Conservation (phyloP, 2,888 invertebrate genomes). For the Pomacea canaliculata region DNA sequence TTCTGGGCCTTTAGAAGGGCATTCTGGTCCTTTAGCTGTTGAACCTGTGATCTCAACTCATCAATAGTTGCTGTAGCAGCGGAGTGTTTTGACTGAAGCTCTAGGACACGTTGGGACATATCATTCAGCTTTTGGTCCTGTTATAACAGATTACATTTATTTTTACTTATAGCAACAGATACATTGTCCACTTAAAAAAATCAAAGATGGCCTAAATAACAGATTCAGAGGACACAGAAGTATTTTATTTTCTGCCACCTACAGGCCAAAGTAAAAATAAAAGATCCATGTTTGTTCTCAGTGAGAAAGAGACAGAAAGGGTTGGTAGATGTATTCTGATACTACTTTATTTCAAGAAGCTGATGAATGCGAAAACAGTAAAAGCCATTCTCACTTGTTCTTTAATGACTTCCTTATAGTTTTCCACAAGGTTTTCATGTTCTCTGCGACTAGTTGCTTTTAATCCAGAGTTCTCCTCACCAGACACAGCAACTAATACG, state of each 20-base stretch:
- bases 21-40: constrained; percentile 87
- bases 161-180: too few relatives aligned
- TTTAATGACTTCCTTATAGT: constrained; percentile 91
- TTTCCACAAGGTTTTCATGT: constrained; percentile 75
- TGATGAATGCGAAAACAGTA: too few relatives aligned
- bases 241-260: too few relatives aligned
- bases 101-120: constrained; percentile 54
- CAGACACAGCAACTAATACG: constrained; percentile 67
- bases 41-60: constrained; percentile 80
- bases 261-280: too few relatives aligned
- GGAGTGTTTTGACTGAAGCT: constrained; percentile 51
- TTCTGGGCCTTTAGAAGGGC: constrained; percentile 78
- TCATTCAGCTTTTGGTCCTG: constrained; percentile 67
- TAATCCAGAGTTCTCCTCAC: constrained; percentile 50
- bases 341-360: too few relatives aligned
- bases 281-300: too few relatives aligned
- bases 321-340: too few relatives aligned
- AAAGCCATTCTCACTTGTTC: constrained; percentile 80
- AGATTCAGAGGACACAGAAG: too few relatives aligned
- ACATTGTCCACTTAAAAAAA: too few relatives aligned
- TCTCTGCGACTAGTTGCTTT: constrained; percentile 55
- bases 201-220: too few relatives aligned
- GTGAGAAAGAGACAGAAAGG: too few relatives aligned
- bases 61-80: constrained; percentile 72
- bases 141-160: background rate